These are phyloP conservation scores for Peromyscus polionotus DNA, from an alignment of 2,113 vertebrate species.

Conservation along the genomic window DNA sequence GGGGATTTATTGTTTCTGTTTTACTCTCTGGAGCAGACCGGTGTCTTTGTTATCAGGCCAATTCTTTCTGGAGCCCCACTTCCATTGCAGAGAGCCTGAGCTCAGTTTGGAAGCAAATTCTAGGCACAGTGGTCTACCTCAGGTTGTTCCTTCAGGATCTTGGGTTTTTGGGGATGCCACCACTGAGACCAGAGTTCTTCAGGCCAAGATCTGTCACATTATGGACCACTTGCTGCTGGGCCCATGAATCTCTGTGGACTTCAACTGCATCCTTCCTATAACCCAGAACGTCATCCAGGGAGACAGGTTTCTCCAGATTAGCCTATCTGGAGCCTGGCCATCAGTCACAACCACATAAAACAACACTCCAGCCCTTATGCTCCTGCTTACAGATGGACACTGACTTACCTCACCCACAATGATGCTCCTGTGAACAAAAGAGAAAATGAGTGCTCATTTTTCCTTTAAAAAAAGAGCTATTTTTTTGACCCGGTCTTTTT, in stretches of 20 bases:
- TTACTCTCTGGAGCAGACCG: background rate
- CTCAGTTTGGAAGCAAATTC: background rate
- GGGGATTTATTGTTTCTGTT: background rate
- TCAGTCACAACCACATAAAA: background rate
- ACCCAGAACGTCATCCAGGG: rapidly evolving
- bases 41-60: background rate
- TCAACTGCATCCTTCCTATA: background rate
- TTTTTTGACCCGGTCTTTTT: background rate
- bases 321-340: no score
- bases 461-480: background rate
- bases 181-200: background rate
- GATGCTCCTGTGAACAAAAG: background rate
- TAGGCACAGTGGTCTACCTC: rapidly evolving
- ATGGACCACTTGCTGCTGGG: rapidly evolving
- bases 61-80: background rate
- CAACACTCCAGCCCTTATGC: background rate
- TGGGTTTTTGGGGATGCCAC: background rate
- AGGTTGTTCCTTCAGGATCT: no score
- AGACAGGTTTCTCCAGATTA: background rate
- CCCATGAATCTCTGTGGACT: no score
- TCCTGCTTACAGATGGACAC: background rate
- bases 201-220: rapidly evolving
- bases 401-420: background rate
- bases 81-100: background rate
- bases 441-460: background rate